These are phyloP conservation scores for Embidobia sp. DNA, from an alignment of 2,888 invertebrate genomes.

Conservation along the genomic window DNA sequence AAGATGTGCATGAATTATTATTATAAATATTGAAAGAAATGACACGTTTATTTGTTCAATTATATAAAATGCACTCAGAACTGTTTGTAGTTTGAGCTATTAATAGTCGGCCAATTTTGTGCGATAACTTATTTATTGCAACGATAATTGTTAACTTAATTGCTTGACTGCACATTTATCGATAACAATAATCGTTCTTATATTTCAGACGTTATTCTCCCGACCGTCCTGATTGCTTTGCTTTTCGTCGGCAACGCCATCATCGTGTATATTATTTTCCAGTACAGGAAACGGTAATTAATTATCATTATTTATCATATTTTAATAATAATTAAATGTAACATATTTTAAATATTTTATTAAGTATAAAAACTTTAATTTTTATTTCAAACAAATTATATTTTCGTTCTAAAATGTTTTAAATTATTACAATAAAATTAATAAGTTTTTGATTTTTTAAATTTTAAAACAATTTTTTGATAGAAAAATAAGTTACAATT, in stretches of 20 bases:
- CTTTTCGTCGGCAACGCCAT: slow-evolving; percentile 88
- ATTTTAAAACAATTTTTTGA: too few relatives aligned
- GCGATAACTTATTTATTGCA: not conserved
- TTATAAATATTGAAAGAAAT: slow-evolving; percentile 33
- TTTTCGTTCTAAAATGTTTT: too few relatives aligned
- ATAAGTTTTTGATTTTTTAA: too few relatives aligned
- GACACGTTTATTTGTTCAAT: slow-evolving; percentile 36
- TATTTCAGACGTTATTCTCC: slow-evolving; percentile 87
- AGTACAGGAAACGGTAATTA: slow-evolving; percentile 86
- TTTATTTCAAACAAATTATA: too few relatives aligned
- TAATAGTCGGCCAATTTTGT: not conserved
- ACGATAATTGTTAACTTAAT: not conserved
- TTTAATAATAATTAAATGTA: not conserved
- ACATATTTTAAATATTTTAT: too few relatives aligned
- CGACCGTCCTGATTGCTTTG: slow-evolving; percentile 87
- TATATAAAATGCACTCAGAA: slow-evolving; percentile 3
- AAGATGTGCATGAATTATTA: slow-evolving; percentile 25
- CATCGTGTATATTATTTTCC: slow-evolving; percentile 88
- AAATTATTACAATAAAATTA: too few relatives aligned
- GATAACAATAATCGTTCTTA: not conserved
- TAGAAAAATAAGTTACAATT: too few relatives aligned
- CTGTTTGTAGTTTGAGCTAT: not conserved
- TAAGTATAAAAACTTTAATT: not conserved
- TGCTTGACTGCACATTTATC: not conserved
- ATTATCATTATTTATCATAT: slow-evolving; percentile 40